Conservation (phyloP, 92 coral and sea anemone genomes). For the Metridium senile region DNA sequence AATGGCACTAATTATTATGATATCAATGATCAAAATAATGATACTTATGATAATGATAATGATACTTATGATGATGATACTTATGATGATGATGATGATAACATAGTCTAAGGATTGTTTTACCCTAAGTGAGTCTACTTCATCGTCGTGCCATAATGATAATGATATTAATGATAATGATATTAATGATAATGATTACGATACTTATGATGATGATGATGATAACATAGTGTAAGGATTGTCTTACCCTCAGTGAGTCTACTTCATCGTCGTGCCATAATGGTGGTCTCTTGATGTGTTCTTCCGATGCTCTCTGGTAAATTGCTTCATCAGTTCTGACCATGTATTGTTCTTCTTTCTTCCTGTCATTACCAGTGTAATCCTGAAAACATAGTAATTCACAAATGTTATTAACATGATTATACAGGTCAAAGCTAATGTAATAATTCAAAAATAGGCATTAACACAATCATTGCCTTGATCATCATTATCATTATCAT, state of each 20-base stretch:
- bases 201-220: not conserved
- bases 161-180: not conserved
- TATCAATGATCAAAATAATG: not conserved
- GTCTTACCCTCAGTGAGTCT: conserved; percentile 86
- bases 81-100: not conserved
- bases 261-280: conserved; percentile 91
- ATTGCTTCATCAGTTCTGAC: conserved; percentile 96
- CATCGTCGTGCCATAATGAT: conserved; percentile 54
- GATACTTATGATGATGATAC: not conserved
- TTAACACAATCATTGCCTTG: not conserved
- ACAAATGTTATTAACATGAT: not conserved
- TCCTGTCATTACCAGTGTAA: conserved; percentile 81
- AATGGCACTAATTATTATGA: not conserved
- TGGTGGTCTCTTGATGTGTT: conserved; percentile 89
- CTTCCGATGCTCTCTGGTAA: conserved; percentile 90
- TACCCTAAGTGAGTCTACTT: conserved; percentile 92
- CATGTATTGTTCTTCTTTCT: conserved; percentile 95
- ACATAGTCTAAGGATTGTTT: not conserved
- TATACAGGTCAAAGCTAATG: not conserved
- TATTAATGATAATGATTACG: not conserved
- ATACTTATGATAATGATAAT: not conserved
- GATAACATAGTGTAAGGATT: not conserved
- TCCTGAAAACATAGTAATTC: conserved; percentile 71
- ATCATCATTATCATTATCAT: not conserved
- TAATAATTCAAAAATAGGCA: too few species aligned